Base-by-base conservation (phyloP, 2,113 vertebrate genomes). In the Pollachius pollachius region DNA sequence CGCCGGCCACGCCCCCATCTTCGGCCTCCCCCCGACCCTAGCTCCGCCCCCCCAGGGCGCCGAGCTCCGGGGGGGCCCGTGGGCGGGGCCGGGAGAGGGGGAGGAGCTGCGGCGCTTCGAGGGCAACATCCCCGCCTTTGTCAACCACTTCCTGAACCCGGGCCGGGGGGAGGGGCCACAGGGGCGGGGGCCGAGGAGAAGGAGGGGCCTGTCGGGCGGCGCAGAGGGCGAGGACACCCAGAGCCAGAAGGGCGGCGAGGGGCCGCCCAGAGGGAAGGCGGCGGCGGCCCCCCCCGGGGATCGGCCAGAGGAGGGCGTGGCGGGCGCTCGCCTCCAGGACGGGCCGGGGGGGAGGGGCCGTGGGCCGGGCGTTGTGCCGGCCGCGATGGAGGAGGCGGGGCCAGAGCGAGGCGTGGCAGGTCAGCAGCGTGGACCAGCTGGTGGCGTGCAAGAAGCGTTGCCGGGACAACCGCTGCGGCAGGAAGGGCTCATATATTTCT, bases 61-160 rank as follows among this genome's bases (percentile, higher is more conserved):
- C 1, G 41, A 13, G 3, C 27, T 11, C 0, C 15, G 15, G 52
- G 60, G 11, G 5, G 25, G 41, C 54, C 54, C 70, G 60, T 67
- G 37, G 65, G n/a, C 62, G 21, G 67, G 21, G 3, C 18, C 16
- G 30, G 68, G 57, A 58, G 57, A 67, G 12, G 70, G 70, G 0
- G 18, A 71, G 19, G 27, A 3, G 19, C 64, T 89, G 0, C 41
- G 81, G 30, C 82, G 75, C 66, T 91, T 91, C 74, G 81, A 88
- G 25, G 89, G 75, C 41, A 87, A 92, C 76, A 90, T 92, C 65
- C 77, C 90, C 0, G 91, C 83, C 74, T 92, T 89, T 69, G 91
- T 92, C 70, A 88, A 15, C 76, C 67, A 85, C 74, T 92, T 92
- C 74, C 67, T 92, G 68, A 78, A 87, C 16, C 62, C 72, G 0